Base-by-base conservation (phyloP, 2,797 vertebrate genomes). In the Todus mexicanus region DNA sequence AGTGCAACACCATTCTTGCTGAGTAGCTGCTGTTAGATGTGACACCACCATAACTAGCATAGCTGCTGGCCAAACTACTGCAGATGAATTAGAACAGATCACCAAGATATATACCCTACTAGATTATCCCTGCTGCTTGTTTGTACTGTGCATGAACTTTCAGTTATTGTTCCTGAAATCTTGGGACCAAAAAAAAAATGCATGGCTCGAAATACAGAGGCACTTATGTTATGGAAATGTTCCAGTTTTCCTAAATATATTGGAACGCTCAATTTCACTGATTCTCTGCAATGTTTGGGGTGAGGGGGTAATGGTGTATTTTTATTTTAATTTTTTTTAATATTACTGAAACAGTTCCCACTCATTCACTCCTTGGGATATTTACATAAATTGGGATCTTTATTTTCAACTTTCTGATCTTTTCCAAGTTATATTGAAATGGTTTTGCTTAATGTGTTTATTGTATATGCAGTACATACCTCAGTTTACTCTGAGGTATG, bases 41-140 rank as follows among this genome's bases (percentile, higher is more conserved):
- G 57, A 60, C 37, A 56, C 18, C 33, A 15, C 21, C 0, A 0
- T 35, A 31, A 68, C 27, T 21, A 29, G 48, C 0, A 1, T 15
- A 7, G 31, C n/a, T 69, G 19, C 42, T 75, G 65, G 23, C 27
- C 37, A 40, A 33, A 11, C 60, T 33, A 26, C 26, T 70, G 29
- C 4, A 10, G 37, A 15, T 17, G 11, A 85, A 48, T 43, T 33
- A 83, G 37, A 53, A 51, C 11, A 53, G 23, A 45, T 20, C 38
- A n/a, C 20, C 37, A 38, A 48, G 40, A 8, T 7, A 29, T 3
- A 65, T 69, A 53, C 8, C 7, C 35, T 35, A 4, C n/a, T 22
- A 16, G 40, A 33, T 71, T n/a, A 35, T 12, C 35, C 26, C 2
- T 60, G 6, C 23, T 61, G 20, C 15, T 57, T 38, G 12, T 26